These are phyloP conservation scores for Cordilura impudica DNA, from an alignment of 2,888 invertebrate species.

Conservation along the genomic window DNA sequence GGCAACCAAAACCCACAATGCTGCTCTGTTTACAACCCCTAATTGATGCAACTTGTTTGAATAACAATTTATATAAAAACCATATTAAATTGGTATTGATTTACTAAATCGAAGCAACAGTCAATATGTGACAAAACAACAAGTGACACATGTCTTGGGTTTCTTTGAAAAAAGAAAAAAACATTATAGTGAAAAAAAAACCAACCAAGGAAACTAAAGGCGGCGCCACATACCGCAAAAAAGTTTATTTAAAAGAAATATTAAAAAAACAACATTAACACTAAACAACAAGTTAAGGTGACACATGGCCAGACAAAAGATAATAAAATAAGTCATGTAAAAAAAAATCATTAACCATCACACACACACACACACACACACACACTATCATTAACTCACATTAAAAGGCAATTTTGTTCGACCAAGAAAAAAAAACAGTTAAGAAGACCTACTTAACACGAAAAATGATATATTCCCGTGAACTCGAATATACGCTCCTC, in stretches of 20 bases:
- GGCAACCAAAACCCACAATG: too few relatives aligned
- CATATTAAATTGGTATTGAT: constrained; percentile 56
- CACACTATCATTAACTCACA: constrained; percentile 23
- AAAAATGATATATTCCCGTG: constrained; percentile 57
- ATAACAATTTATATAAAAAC: constrained; percentile 26
- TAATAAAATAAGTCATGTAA: constrained; percentile 52
- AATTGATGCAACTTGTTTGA: constrained; percentile 15
- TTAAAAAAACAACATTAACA: constrained; percentile 5
- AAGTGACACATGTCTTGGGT: constrained; percentile 60
- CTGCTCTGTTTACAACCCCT: constrained; percentile 4
- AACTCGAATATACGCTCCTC: constrained; percentile 23
- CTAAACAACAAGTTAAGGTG: constrained; percentile 55
- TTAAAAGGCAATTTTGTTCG: constrained; percentile 41
- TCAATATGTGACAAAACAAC: constrained; percentile 55
- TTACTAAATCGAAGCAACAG: constrained; percentile 57
- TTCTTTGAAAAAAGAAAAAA: constrained; percentile 26
- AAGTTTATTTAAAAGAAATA: constrained; percentile 18
- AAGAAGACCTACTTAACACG: constrained; percentile 66
- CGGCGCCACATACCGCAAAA: constrained; percentile 56
- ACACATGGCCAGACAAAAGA: constrained; percentile 69
- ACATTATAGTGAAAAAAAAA: constrained; percentile 1
- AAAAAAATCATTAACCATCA: constrained; percentile 25
- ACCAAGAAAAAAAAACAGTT: constrained; percentile 64
- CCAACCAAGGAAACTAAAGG: constrained; percentile 50
- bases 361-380: too few relatives aligned